phyloP scores from a whole-genome alignment of 53 echinoderm and acorn worm species.

The Luidia sarsii region DNA sequence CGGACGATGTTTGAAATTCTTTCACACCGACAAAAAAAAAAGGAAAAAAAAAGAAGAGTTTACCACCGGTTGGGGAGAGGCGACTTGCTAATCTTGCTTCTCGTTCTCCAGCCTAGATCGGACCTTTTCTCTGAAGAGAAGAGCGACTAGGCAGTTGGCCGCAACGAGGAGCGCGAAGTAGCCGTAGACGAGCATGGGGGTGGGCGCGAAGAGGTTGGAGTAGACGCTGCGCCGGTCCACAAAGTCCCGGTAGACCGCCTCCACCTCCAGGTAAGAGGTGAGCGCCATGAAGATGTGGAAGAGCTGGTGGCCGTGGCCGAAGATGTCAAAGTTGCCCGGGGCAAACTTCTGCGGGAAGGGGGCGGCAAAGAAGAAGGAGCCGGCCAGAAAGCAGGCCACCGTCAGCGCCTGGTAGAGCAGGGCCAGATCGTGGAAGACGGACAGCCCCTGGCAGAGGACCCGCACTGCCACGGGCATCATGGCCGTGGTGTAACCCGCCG shows the following conservation, averaged over 20 bases:
- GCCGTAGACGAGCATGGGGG: constrained; percentile 36
- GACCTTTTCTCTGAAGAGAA: constrained; percentile 28
- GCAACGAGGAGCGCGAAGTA: constrained; percentile 63
- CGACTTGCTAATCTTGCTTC: constrained; percentile 22
- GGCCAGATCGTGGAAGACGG: constrained; percentile 52
- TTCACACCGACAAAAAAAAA: too few relatives aligned
- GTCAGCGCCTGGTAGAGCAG: constrained; percentile 73
- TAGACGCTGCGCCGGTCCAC: constrained; percentile 61
- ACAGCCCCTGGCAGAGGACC: constrained; percentile 45
- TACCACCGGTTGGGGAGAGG: too few relatives aligned
- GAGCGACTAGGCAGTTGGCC: constrained; percentile 15
- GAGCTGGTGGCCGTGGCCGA: constrained; percentile 90
- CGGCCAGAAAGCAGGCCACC: constrained; percentile 62
- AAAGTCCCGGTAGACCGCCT: constrained; percentile 76
- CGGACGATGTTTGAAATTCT: too few relatives aligned
- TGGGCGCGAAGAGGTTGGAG: constrained; percentile 48
- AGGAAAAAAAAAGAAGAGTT: too few relatives aligned
- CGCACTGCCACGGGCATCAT: constrained; percentile 77
- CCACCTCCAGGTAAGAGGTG: constrained; percentile 75
- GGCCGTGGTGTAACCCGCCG: constrained; percentile 70
- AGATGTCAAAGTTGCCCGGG: constrained; percentile 85
- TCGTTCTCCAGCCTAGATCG: constrained; percentile 22
- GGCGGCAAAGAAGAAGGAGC: constrained; percentile 87
- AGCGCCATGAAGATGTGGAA: constrained; percentile 87
- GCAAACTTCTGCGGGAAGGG: constrained; percentile 82